Evolutionary conservation across 2,113 vertebrate genomes (phyloP), one percentile per base, ranked within the genome.

Genomic region (Zosterops japonicus): DNA sequence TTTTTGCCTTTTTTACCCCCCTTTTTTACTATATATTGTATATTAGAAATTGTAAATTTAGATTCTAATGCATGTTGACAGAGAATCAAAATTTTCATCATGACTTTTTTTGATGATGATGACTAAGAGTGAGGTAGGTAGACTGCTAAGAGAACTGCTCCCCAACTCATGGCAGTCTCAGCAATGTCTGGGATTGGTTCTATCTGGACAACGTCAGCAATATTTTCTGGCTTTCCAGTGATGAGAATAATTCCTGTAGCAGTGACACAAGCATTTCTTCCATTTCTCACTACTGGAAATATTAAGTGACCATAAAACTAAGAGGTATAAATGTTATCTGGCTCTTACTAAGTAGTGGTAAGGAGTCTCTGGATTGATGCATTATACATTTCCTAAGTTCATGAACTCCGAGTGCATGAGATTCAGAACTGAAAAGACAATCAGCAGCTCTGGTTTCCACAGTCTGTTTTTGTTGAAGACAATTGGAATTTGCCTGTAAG

Each of bases 21-120:
- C 2, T 11, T n/a, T n/a, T 65, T 60, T 20, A 12, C 49, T 11
- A 31, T 12, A 35, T 12, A 41, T 5, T 0, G 1, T 33, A 33
- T 8, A 23, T 67, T 82, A 47, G 3, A 5, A 52, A 83, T 77
- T 81, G 2, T 41, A 36, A 36, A 50, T 64, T 60, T 65, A 36
- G 4, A 75, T 57, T 61, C 10, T 35, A 67, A 61, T 21, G 4
- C 4, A 39, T 52, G 4, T 33, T 75, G 46, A 49, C 31, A 85
- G 13, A 74, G 20, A 36, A 25, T 3, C 5, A 85, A 79, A 70
- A 21, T 63, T 63, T 71, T 70, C 6, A 14, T 29, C 4, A 7
- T 3, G 22, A 4, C 17, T 24, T 49, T 49, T 82, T 3, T 65
- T 36, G 11, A 11, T 49, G 3, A 25, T 71, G 28, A 46, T 63